Evolutionary conservation across 2,888 invertebrate species (phyloP), one percentile per base, ranked within the genome.

Genomic region (Dicranocentrus wangi): DNA sequence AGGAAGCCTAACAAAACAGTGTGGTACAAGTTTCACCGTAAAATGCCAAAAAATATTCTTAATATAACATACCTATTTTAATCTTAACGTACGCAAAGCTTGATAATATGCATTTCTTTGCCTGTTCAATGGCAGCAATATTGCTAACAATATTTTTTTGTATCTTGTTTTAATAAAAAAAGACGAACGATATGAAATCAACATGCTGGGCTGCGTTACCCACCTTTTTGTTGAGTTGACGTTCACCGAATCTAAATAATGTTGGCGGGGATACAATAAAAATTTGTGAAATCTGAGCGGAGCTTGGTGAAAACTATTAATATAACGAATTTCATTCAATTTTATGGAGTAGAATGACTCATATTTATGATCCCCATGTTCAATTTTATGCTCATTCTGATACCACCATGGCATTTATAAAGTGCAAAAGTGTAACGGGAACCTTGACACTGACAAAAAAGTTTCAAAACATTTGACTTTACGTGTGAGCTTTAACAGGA

Each of bases 341-440:
- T 58, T 58, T 58, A 58, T 58, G 58, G 27, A 58, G 19, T 25
- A 25, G 58, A 23, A 58, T 58, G 25, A 10, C 25, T 53, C 53
- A 53, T 53, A 53, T 53, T 17, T 53, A 53, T 53, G 53, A 13
- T 53, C 17, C 53, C 23, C 13, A 8, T 8, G 15, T 23, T 27
- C 23, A 58, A 19, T 58, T 58, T 23, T 1, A 58, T 58, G 25
- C 58, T 58, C 25, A 58, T 58, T 58, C 23, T 58, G 25, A 10
- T 21, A 25, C 58, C 25, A 25, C 2, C 27, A 15, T 58, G 58
- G 10, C 58, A 25, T 23, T 58, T 23, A 25, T 8, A 58, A 27
- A 27, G 58, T 58, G 58, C 25, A 58, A 27, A 58, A 58, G 23
- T n/a, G 13, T 58, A 58, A 58, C 58, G 58, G 58, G 58, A 58